These are phyloP conservation scores for Crotalus helleri DNA, from an alignment of 2,113 vertebrate genomes.

Conservation along the genomic window DNA sequence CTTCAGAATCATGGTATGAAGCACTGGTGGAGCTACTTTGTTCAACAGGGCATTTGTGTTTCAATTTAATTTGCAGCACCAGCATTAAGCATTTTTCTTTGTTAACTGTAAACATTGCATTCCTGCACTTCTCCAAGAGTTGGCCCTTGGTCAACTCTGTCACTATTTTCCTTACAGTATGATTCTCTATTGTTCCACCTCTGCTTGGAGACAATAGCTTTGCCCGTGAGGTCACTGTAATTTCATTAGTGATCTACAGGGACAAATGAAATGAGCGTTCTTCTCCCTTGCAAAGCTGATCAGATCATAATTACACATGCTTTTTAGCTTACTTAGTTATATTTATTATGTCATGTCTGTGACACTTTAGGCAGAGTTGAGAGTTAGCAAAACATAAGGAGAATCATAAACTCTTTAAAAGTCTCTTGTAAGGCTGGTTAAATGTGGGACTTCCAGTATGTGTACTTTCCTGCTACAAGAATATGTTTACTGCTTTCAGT, in stretches of 20 bases:
- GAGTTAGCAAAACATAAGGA: neutral
- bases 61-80: neutral
- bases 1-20: neutral
- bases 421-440: neutral
- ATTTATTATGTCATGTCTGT: neutral
- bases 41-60: neutral
- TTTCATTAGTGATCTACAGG: constrained; percentile 3
- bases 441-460: neutral
- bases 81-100: constrained; percentile 3
- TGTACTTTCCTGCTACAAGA: neutral
- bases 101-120: neutral
- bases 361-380: neutral
- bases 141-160: constrained; percentile 1
- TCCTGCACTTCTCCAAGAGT: neutral
- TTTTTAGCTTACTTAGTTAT: neutral
- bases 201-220: constrained; percentile 2
- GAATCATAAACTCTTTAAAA: neutral
- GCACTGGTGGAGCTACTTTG: neutral
- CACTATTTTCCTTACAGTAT: neutral
- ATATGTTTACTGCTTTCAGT: neutral
- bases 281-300: neutral
- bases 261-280: neutral
- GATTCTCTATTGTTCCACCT: neutral
- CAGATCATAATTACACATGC: neutral
- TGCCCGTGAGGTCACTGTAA: neutral